A percentile compares a stretch with the other conserved stretches of the same genome.
These are phyloP conservation scores for Heliothis virescens DNA, from an alignment of 1,140 invertebrate genomes.

Conservation along the genomic window DNA sequence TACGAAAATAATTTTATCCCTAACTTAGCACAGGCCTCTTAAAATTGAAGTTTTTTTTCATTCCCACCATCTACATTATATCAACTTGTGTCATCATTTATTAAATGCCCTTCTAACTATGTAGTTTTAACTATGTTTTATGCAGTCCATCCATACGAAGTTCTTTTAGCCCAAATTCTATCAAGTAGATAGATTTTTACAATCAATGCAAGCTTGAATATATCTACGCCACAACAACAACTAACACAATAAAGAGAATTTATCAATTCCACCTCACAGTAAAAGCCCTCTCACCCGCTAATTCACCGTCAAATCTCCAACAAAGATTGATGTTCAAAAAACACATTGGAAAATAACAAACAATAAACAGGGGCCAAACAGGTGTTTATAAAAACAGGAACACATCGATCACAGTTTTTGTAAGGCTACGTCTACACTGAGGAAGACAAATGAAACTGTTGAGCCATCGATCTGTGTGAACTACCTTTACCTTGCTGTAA, in stretches of 20 bases:
- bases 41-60: no score
- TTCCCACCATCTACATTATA: no score
- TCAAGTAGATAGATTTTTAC: no score
- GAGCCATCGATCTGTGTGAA: conserved; percentile 38
- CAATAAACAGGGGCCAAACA: conserved; percentile 49
- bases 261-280: background rate
- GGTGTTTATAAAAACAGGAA: conserved; percentile 53
- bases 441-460: conserved; percentile 55
- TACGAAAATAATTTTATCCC: no score
- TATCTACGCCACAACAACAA: background rate
- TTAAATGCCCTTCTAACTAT: no score
- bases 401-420: conserved; percentile 56
- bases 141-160: no score
- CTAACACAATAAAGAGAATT: background rate
- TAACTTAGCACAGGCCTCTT: no score
- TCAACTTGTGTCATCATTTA: no score
- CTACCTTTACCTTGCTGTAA: background rate
- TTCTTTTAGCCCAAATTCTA: no score
- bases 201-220: no score
- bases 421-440: conserved; percentile 20
- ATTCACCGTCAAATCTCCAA: conserved; percentile 31
- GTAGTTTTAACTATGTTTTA: no score
- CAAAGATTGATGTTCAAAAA: conserved; percentile 45
- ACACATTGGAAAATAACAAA: conserved; percentile 32
- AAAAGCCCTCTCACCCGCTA: background rate